These are phyloP conservation scores for Onychostoma macrolepis DNA, from an alignment of 2,113 vertebrate genomes.

Conservation along the genomic window DNA sequence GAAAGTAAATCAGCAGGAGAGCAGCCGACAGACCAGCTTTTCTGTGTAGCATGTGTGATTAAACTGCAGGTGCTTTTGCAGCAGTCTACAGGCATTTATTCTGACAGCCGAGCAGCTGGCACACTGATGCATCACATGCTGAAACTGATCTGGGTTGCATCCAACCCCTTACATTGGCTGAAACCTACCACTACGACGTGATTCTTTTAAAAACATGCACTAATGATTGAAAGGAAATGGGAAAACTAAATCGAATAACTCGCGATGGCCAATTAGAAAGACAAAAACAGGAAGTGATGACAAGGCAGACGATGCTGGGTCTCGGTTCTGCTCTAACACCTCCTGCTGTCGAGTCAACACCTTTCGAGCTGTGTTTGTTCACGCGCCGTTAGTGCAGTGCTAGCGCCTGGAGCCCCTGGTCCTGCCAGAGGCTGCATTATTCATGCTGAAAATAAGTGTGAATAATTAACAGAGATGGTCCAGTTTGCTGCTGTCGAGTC, in stretches of 20 bases:
- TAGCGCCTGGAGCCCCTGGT: constrained; percentile 21
- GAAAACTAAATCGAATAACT: background rate
- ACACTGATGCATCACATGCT: constrained; percentile 13
- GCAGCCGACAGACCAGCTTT: constrained; percentile 25
- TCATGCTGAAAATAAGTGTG: constrained; percentile 49
- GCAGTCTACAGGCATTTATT: constrained; percentile 20
- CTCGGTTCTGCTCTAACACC: background rate
- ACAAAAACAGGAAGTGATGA: constrained; percentile 44
- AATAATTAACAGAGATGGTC: constrained; percentile 54
- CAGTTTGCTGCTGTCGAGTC: constrained; percentile 30
- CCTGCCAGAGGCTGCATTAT: constrained; percentile 53
- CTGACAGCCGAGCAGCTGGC: constrained; percentile 20
- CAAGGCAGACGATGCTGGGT: constrained; percentile 7
- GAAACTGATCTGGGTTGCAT: background rate
- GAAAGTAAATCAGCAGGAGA: constrained; percentile 38
- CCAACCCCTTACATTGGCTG: background rate
- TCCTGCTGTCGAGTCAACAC: constrained; percentile 29
- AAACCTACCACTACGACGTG: background rate
- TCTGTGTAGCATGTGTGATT: constrained; percentile 37
- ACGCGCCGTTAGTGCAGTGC: constrained; percentile 26
- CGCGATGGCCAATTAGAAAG: background rate
- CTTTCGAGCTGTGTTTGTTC: constrained; percentile 33
- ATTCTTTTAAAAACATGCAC: background rate
- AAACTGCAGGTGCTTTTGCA: constrained; percentile 11
- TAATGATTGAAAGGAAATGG: background rate